Conservation (phyloP, 1,140 invertebrate genomes). For the Polyergus mexicanus region DNA sequence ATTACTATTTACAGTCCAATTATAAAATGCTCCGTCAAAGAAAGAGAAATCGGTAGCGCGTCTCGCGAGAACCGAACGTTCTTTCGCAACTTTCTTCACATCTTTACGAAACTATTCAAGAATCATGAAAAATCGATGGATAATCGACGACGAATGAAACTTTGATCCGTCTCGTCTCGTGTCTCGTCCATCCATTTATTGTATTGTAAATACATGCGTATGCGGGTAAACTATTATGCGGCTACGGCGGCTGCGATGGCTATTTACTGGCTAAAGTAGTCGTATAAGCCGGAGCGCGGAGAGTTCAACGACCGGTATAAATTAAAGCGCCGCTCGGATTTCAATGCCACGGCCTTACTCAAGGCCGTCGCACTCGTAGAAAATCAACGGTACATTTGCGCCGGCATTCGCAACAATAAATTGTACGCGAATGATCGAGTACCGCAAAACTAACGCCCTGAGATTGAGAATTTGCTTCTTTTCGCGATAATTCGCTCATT, state of each 20-base stretch:
- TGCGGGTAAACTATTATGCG: constrained; percentile 70
- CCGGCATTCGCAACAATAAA: constrained; percentile 70
- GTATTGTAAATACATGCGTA: constrained; percentile 43
- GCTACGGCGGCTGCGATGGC: constrained; percentile 61
- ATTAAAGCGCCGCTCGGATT: constrained; percentile 79
- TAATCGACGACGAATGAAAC: constrained; percentile 55
- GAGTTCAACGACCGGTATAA: constrained; percentile 79
- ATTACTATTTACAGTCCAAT: constrained; percentile 2
- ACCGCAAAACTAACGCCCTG: not conserved
- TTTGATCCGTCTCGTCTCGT: constrained; percentile 45
- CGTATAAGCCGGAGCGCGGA: constrained; percentile 69
- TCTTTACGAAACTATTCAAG: not conserved
- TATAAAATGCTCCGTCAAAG: not conserved
- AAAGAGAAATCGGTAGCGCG: not conserved
- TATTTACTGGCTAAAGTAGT: constrained; percentile 71
- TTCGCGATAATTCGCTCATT: not conserved
- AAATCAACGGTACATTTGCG: constrained; percentile 76
- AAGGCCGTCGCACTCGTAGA: constrained; percentile 76
- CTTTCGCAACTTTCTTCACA: not conserved
- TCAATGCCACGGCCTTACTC: constrained; percentile 79
- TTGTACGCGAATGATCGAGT: constrained; percentile 33
- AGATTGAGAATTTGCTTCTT: not conserved
- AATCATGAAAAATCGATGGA: constrained; percentile 31
- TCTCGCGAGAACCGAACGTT: not conserved
- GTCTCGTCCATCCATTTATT: not conserved